A percentile compares a stretch with the other conserved stretches of the same genome.
phyloP scores from a whole-genome alignment of 2,888 invertebrate species.

The Rhodophaea formosa region DNA sequence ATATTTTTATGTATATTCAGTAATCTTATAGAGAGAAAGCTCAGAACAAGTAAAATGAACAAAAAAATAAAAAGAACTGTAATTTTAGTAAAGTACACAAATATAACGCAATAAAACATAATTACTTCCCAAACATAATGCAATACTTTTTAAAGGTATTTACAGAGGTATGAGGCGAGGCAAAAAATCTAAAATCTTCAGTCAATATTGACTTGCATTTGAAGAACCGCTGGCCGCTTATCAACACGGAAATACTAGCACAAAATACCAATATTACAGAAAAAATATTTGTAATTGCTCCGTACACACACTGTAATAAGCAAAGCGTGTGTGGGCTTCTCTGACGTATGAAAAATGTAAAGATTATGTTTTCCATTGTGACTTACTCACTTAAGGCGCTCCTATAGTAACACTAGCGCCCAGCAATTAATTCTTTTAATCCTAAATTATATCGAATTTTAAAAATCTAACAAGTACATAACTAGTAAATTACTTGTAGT shows the following conservation, averaged over 20 bases:
- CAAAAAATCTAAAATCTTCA: slow-evolving; percentile 62
- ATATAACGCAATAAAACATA: slow-evolving; percentile 16
- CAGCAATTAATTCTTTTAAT: too few relatives aligned
- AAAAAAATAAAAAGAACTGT: not conserved
- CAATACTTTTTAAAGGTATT: slow-evolving; percentile 24
- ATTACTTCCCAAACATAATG: slow-evolving; percentile 28
- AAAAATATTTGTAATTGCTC: too few relatives aligned
- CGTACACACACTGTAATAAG: too few relatives aligned
- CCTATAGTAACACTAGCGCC: too few relatives aligned
- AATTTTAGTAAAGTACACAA: not conserved
- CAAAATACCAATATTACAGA: not conserved
- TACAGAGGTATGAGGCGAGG: slow-evolving; percentile 39
- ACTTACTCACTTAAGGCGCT: too few relatives aligned
- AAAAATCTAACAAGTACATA: too few relatives aligned
- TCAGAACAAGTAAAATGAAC: not conserved
- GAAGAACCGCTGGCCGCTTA: slow-evolving; percentile 45
- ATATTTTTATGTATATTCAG: too few relatives aligned
- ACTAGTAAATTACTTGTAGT: too few relatives aligned
- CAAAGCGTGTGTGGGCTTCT: too few relatives aligned
- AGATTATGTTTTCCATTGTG: too few relatives aligned
- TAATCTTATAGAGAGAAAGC: not conserved
- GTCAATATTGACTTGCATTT: slow-evolving; percentile 58
- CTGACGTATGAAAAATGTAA: too few relatives aligned
- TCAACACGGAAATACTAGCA: slow-evolving; percentile 28
- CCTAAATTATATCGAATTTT: too few relatives aligned